phyloP scores from a whole-genome alignment of 2,888 invertebrate species.

The Calliphora vomitoria region DNA sequence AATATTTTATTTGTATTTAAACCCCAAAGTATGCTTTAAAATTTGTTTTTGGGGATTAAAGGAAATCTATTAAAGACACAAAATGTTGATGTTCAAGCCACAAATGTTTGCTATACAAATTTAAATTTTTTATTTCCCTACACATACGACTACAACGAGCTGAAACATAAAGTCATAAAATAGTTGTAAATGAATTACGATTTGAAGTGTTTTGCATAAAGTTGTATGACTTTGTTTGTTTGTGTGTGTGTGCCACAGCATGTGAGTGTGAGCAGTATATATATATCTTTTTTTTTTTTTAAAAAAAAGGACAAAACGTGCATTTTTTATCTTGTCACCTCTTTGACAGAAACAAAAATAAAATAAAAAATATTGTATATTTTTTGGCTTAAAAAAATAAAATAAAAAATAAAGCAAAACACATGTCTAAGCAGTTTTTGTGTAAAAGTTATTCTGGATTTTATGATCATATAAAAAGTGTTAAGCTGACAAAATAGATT shows the following conservation, averaged over 20 bases:
- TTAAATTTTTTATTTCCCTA: background rate
- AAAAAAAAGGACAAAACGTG: conserved; percentile 38
- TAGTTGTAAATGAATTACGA: conserved; percentile 61
- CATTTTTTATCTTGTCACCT: conserved; percentile 66
- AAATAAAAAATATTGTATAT: conserved; percentile 27
- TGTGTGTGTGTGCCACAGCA: background rate
- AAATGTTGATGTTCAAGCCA: conserved; percentile 42
- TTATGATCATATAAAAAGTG: conserved; percentile 61
- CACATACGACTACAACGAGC: background rate
- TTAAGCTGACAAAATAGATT: conserved; percentile 61
- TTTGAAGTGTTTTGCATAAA: conserved; percentile 30
- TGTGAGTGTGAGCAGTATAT: conserved; percentile 34
- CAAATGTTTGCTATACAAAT: conserved; percentile 38
- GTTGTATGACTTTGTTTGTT: background rate
- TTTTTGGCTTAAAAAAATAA: conserved; percentile 34
- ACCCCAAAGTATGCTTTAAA: conserved; percentile 44
- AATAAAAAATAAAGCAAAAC: conserved; percentile 20
- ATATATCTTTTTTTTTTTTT: background rate
- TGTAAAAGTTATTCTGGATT: conserved; percentile 44
- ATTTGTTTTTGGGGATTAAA: conserved; percentile 30
- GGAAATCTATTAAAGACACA: conserved; percentile 28
- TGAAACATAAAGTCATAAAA: conserved; percentile 45
- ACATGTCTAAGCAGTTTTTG: conserved; percentile 60
- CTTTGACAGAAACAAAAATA: conserved; percentile 47
- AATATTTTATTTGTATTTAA: conserved; percentile 20